Conservation (phyloP, 2,888 invertebrate genomes). For the Catocala fraxini region DNA sequence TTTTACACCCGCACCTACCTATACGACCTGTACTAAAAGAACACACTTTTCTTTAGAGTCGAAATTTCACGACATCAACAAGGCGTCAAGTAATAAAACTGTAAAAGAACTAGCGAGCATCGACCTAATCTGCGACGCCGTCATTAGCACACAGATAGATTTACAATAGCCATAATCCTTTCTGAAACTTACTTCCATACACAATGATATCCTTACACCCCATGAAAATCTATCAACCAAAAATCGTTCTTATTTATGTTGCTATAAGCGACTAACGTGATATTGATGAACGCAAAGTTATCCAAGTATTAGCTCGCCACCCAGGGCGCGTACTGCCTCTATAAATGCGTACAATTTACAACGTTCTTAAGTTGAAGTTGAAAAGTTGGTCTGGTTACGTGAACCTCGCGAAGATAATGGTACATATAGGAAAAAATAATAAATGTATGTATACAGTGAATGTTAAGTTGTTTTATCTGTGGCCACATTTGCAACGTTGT, state of each 20-base stretch:
- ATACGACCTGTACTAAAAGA: slow-evolving; percentile 34
- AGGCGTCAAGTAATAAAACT: slow-evolving; percentile 46
- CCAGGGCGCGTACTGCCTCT: slow-evolving; percentile 76
- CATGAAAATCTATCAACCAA: slow-evolving; percentile 1
- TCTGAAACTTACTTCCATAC: slow-evolving; percentile 73
- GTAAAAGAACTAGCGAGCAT: slow-evolving; percentile 54
- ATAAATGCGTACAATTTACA: slow-evolving; percentile 84
- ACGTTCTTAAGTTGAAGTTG: slow-evolving; percentile 79
- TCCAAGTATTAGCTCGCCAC: slow-evolving; percentile 61
- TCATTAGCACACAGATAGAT: slow-evolving; percentile 81
- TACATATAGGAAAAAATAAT: slow-evolving; percentile 56
- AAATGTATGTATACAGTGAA: slow-evolving; percentile 41
- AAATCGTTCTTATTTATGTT: slow-evolving; percentile 20
- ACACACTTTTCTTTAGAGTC: slow-evolving; percentile 36
- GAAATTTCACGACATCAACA: slow-evolving; percentile 46
- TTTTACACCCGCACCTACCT: slow-evolving; percentile 31
- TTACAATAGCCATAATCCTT: slow-evolving; percentile 79
- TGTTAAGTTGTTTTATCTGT: slow-evolving; percentile 40
- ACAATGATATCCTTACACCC: slow-evolving; percentile 25
- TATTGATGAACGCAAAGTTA: slow-evolving; percentile 14
- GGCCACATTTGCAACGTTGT: slow-evolving; percentile 37
- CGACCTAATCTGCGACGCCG: slow-evolving; percentile 67
- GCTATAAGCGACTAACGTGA: neutral
- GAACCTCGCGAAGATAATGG: slow-evolving; percentile 65
- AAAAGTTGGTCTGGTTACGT: slow-evolving; percentile 77